phyloP scores from a whole-genome alignment of 2,113 vertebrate species.

The Mirounga angustirostris region DNA sequence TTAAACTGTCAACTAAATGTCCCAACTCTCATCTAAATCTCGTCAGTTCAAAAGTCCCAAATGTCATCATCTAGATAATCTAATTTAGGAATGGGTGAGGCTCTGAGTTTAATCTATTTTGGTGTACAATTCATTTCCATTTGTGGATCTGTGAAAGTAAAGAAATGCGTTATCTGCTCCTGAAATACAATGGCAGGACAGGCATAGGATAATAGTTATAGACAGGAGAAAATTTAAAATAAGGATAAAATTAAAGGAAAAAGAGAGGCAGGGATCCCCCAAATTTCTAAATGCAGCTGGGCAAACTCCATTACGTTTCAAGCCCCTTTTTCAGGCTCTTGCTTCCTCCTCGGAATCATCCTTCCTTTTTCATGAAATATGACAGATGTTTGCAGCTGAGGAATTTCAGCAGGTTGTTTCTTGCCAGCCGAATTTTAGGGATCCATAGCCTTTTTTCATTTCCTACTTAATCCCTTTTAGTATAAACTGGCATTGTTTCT shows the following conservation, averaged over 20 bases:
- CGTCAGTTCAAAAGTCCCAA: not conserved
- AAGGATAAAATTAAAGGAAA: not conserved
- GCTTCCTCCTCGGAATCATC: not conserved
- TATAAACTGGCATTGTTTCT: not conserved
- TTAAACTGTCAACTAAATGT: not conserved
- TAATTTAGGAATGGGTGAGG: not conserved
- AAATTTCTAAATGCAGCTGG: not conserved
- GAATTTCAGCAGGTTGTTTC: not conserved
- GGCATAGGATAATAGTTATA: not conserved
- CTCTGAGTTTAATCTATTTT: not conserved
- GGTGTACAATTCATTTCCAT: not conserved
- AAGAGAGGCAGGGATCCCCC: not conserved
- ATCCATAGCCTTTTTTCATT: not conserved
- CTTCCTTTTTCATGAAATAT: not conserved
- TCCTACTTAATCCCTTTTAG: not conserved
- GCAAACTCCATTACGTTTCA: not conserved
- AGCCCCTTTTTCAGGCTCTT: not conserved
- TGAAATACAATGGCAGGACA: not conserved
- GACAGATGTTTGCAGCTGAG: not conserved
- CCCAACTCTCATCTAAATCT: not conserved
- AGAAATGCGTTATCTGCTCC: not conserved
- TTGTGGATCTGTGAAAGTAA: not conserved
- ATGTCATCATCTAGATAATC: not conserved
- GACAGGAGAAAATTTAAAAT: not conserved
- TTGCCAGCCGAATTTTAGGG: not conserved